Percentiles rank a stretch among this genome's conserved stretches.
Conservation (phyloP, 2,797 vertebrate species). For the Mormyrops attenuatus region DNA sequence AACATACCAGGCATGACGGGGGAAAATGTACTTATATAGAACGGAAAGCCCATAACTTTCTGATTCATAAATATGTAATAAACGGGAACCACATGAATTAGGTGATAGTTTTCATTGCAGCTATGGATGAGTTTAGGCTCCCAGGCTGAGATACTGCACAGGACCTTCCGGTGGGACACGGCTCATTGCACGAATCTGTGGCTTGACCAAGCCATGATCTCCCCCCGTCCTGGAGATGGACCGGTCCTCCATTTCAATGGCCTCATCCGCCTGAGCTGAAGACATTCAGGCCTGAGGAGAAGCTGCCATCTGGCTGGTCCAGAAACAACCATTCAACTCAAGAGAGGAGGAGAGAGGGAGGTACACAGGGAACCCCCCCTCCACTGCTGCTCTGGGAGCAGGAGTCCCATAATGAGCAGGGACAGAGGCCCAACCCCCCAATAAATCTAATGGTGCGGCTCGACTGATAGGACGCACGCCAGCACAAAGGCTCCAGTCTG, state of each 20-base stretch:
- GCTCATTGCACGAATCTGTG: background rate
- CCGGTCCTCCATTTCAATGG: background rate
- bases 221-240: background rate
- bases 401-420: constrained; percentile 52
- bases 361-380: constrained; percentile 43
- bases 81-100: background rate
- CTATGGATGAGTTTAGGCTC: background rate
- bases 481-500: constrained; percentile 1
- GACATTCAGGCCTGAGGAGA: background rate
- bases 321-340: background rate
- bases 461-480: background rate
- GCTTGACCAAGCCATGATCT: background rate
- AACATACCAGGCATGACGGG: background rate
- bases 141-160: background rate
- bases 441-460: background rate
- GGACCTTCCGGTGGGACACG: background rate
- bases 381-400: constrained; percentile 78
- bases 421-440: background rate
- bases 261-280: background rate
- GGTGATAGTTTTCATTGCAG: background rate
- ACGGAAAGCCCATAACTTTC: background rate
- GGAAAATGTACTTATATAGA: background rate
- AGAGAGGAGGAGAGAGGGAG: constrained; percentile 52
- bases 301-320: background rate
- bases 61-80: background rate